Percentiles rank a stretch among this genome's conserved stretches.
These are phyloP conservation scores for Antechinus flavipes DNA, from an alignment of 2,113 vertebrate species.

Conservation along the genomic window DNA sequence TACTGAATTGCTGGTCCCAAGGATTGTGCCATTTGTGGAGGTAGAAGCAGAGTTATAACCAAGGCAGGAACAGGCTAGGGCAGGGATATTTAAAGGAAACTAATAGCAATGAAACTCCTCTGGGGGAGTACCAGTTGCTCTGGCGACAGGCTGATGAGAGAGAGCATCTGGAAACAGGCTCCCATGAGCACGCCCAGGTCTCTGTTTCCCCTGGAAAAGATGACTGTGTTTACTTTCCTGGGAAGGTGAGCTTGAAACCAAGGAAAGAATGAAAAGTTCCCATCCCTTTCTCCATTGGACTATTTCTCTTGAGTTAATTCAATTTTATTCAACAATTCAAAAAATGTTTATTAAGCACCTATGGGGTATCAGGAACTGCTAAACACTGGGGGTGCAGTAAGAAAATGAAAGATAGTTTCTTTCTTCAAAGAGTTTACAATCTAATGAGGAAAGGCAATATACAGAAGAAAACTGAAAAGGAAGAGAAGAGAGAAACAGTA, in stretches of 20 bases:
- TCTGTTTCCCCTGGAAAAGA: not conserved
- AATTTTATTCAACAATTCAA: not conserved
- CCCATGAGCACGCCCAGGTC: not conserved
- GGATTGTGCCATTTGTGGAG: no score
- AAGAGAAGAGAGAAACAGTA: not conserved
- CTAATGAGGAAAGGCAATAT: not conserved
- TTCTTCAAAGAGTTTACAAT: not conserved
- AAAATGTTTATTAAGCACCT: not conserved
- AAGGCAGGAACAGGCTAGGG: not conserved
- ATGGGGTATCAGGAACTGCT: not conserved
- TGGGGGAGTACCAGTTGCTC: not conserved
- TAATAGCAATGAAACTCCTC: not conserved
- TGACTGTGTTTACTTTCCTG: not conserved
- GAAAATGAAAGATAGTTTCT: not conserved
- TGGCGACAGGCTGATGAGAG: not conserved
- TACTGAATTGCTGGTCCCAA: not conserved
- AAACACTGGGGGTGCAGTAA: not conserved
- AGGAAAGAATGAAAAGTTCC: not conserved
- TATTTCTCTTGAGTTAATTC: not conserved
- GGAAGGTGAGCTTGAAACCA: not conserved
- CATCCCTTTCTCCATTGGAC: not conserved
- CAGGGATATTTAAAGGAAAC: not conserved
- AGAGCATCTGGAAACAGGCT: not conserved
- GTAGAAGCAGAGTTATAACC: not conserved
- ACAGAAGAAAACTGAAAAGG: not conserved